Conservation (phyloP, 2,888 invertebrate genomes). For the Microdon myrmicae region DNA sequence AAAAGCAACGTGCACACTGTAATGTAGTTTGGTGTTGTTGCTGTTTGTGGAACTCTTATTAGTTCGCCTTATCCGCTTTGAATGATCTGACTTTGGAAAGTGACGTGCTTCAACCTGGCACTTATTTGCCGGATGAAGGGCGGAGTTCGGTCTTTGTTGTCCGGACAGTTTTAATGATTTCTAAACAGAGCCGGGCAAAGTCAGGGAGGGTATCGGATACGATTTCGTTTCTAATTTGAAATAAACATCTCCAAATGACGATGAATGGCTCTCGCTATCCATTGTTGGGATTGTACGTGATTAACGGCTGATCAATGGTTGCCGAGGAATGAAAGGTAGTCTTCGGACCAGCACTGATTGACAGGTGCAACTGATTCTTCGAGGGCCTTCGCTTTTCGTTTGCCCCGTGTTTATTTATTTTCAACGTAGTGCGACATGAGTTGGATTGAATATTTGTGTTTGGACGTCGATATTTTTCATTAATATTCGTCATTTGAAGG, state of each 20-base stretch:
- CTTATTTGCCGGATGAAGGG: conserved; percentile 42
- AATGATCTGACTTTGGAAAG: conserved; percentile 40
- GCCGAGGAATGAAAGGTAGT: conserved; percentile 7
- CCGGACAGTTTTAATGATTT: conserved; percentile 48
- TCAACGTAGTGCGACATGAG: too few relatives aligned
- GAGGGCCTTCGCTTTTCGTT: too few relatives aligned
- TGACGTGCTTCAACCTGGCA: conserved; percentile 50
- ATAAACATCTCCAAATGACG: conserved; percentile 22
- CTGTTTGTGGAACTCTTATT: conserved; percentile 48
- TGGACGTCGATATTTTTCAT: too few relatives aligned
- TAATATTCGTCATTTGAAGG: too few relatives aligned
- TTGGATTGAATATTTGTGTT: too few relatives aligned
- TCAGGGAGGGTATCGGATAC: conserved; percentile 23
- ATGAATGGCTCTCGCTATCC: conserved; percentile 18
- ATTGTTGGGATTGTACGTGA: conserved; percentile 33
- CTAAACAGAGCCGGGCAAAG: conserved; percentile 34
- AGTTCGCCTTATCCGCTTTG: conserved; percentile 45
- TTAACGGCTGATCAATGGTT: conserved; percentile 42
- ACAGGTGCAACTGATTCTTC: conserved; percentile 33
- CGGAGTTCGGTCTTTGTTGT: conserved; percentile 39
- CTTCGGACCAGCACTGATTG: neutral
- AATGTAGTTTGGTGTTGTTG: too few relatives aligned
- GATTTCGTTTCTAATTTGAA: conserved; percentile 34
- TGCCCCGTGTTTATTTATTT: too few relatives aligned
- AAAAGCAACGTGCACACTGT: conserved; percentile 13